A percentile compares a stretch with the other conserved stretches of the same genome.
These are phyloP conservation scores for Onychomys leucogaster DNA, from an alignment of 2,797 vertebrate species.

Conservation along the genomic window DNA sequence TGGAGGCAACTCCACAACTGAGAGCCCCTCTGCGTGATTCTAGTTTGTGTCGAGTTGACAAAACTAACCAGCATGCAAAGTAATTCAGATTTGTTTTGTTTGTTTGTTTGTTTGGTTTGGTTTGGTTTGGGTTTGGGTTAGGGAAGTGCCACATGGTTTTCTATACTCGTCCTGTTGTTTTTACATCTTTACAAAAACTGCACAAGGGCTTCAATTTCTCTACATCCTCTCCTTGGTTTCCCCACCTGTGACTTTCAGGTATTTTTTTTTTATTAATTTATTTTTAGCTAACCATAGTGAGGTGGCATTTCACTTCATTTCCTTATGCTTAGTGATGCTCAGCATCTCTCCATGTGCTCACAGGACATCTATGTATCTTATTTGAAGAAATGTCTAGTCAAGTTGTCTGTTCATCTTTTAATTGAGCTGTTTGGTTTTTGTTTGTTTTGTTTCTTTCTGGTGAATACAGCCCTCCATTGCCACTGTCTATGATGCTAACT, in stretches of 20 bases:
- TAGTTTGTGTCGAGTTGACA: not conserved
- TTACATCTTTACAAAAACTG: not conserved
- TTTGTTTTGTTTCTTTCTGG: not conserved
- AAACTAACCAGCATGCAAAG: not conserved
- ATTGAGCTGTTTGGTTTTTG: not conserved
- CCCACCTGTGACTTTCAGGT: not conserved
- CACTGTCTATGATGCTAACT: not conserved
- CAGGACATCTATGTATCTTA: not conserved
- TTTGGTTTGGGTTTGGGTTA: not conserved
- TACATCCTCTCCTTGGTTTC: not conserved
- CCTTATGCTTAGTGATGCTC: not conserved
- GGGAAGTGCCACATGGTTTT: not conserved
- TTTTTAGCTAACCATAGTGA: not conserved
- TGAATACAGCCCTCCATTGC: not conserved
- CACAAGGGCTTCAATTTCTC: not conserved
- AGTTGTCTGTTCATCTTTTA: not conserved
- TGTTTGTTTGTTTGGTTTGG: no score
- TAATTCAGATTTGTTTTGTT: not conserved
- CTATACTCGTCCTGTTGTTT: not conserved
- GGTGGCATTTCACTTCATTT: not conserved
- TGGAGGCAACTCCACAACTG: no score
- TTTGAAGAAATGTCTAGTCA: not conserved
- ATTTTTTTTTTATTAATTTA: not conserved
- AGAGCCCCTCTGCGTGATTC: not conserved
- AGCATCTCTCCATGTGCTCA: not conserved